Evolutionary conservation across 2,888 invertebrate species (phyloP), one percentile per base, ranked within the genome.

Genomic region (Beris chalybata): DNA sequence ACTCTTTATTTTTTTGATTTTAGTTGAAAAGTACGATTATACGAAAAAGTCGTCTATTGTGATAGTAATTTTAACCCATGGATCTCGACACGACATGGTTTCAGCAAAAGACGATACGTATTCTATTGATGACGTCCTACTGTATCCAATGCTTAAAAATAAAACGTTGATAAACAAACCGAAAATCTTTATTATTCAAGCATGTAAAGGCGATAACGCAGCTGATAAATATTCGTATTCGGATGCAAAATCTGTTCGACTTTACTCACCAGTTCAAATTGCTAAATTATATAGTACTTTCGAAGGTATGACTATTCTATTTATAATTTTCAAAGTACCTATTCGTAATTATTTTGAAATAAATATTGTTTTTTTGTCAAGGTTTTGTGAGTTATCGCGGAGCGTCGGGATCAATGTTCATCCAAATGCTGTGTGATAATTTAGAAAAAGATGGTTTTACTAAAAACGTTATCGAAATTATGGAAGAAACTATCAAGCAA

Each of bases 271-370:
- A 3, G 73, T 73, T 66, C 78, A 80, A 70, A 78, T 80, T 57
- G 71, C 78, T 1, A 80, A 79, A 68, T 79, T 77, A 55, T 81
- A 79, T 53, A 80, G 81, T 68, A 80, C 78, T 48, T 80, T 75
- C 64, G 80, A 80, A 69, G 81, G 76, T 75, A 68, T 30, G 15
- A 22, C 3, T 22, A 22, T 3, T 22, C 50, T 29, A 30, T n/a
- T 31, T 43, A 4, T 31, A 2, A 29, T 12, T 22, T 22, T 3
- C 3, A 31, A 31, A 53, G 5, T 53, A 29, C 11, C 5, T 12
- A 53, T 13, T 22, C 29, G 22, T 30, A 12, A 32, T 56, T 31
- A 29, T n/a, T n/a, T 7, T n/a, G 2, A 43, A 31, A 4, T n/a
- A 52, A 9, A 44, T 7, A 38, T 43, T 6, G 30, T 32, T 13